These are phyloP conservation scores for Slavum lentiscoides DNA, from an alignment of 2,888 invertebrate genomes.

Conservation along the genomic window DNA sequence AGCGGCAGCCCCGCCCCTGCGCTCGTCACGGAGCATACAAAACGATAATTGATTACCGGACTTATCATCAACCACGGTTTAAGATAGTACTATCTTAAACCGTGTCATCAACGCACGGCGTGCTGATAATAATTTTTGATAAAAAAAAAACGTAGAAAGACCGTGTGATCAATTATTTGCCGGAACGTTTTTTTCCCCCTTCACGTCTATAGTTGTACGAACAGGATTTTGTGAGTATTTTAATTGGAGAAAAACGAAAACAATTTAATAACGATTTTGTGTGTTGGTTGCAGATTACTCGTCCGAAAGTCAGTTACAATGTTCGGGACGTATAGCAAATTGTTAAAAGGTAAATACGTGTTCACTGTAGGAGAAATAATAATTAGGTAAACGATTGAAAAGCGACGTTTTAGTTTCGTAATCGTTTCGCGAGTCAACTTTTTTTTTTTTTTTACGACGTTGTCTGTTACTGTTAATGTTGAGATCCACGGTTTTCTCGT, in stretches of 20 bases:
- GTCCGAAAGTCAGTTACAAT: not conserved
- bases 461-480: not conserved
- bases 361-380: not conserved
- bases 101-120: not conserved
- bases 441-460: too few species aligned
- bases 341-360: constrained; percentile 34
- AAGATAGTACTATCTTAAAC: too few species aligned
- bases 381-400: too few species aligned
- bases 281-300: not conserved
- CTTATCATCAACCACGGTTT: not conserved
- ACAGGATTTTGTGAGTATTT: constrained; percentile 7
- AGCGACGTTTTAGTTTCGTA: too few species aligned
- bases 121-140: too few species aligned
- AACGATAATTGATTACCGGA: not conserved
- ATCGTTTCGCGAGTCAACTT: too few species aligned
- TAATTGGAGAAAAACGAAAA: not conserved
- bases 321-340: constrained; percentile 9
- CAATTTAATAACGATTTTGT: not conserved
- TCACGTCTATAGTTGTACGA: not conserved
- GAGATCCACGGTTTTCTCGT: not conserved
- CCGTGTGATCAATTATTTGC: too few species aligned
- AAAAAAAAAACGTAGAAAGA: too few species aligned
- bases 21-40: constrained; percentile 23
- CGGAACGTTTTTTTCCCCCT: too few species aligned
- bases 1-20: not conserved